phyloP scores from a whole-genome alignment of 2,888 invertebrate species.

The Idaea dimidiata region DNA sequence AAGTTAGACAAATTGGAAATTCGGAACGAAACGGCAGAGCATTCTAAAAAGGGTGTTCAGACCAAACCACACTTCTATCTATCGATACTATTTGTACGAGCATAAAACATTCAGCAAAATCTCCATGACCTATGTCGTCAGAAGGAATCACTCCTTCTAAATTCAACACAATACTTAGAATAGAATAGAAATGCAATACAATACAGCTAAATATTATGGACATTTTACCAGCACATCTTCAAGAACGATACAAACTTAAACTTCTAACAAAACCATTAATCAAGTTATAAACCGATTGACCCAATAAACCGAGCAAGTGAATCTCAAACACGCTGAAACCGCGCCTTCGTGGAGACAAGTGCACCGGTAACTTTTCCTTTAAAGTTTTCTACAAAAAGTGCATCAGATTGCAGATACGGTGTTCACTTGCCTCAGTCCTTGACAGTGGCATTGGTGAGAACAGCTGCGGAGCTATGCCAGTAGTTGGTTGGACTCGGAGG shows the following conservation, averaged over 20 bases:
- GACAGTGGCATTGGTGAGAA: slow-evolving; percentile 50
- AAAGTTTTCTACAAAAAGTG: slow-evolving; percentile 50
- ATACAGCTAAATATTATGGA: background rate
- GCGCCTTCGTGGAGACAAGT: slow-evolving; percentile 36
- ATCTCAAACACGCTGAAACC: background rate
- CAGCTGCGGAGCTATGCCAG: slow-evolving; percentile 38
- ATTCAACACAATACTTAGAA: no score
- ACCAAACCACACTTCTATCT: no score
- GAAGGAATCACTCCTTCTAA: no score
- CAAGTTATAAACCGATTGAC: background rate
- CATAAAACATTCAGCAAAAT: no score
- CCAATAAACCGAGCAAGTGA: background rate
- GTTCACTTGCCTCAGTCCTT: background rate
- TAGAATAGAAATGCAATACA: background rate
- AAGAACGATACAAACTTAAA: background rate
- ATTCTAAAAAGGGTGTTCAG: no score
- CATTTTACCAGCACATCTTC: background rate
- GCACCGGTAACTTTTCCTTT: slow-evolving; percentile 56
- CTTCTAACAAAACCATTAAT: background rate
- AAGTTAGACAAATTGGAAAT: slow-evolving; percentile 27
- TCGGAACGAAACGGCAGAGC: background rate
- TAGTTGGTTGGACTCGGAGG: slow-evolving; percentile 58
- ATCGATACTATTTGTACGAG: no score
- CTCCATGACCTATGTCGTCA: no score
- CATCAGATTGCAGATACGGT: slow-evolving; percentile 48